Base-by-base conservation (phyloP, 1,140 invertebrate genomes). In the Achroia grisella region DNA sequence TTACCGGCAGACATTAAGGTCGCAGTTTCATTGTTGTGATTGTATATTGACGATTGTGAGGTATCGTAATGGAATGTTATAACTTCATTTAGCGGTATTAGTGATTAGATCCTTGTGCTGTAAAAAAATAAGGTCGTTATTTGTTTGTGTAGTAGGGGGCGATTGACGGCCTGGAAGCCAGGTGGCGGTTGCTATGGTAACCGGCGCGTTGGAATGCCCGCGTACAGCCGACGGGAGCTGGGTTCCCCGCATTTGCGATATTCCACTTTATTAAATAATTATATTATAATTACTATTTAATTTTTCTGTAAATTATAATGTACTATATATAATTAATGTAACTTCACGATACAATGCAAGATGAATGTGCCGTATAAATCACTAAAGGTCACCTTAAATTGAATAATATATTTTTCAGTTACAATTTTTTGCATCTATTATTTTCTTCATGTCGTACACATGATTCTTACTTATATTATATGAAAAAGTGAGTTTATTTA, bases 1-100 rank as follows among this genome's bases (percentile, higher is more conserved):
- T 79, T 84, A 75, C 56, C 53, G 9, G 48, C 57, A 53, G 40
- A 74, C 52, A 65, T 84, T 84, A 84, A 76, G 76, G 80, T 80
- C 70, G 80, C 69, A 78, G 61, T 81, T 84, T 73, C 62, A 73
- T 76, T 77, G 75, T 83, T 76, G 69, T 76, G 61, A 71, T 62
- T 70, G 56, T 57, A 49, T 66, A 71, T 67, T 67, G 69, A 73
- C 66, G 70, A 77, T 69, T 74, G 64, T 59, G 50, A 52, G 54
- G 56, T 60, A 58, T 67, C 66, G 60, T 73, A 68, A 75, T 62
- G 65, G 67, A 81, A 84, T 47, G 80, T 81, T 80, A 84, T 77
- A 84, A 77, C 80, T 84, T 80, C 64, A 81, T 84, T 73, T 69
- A 28, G 50, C 46, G 35, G 55, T 56, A 50, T 60, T 67, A 34